Base-by-base conservation (phyloP, 2,797 vertebrate genomes). In the Intellagama lesueurii region DNA sequence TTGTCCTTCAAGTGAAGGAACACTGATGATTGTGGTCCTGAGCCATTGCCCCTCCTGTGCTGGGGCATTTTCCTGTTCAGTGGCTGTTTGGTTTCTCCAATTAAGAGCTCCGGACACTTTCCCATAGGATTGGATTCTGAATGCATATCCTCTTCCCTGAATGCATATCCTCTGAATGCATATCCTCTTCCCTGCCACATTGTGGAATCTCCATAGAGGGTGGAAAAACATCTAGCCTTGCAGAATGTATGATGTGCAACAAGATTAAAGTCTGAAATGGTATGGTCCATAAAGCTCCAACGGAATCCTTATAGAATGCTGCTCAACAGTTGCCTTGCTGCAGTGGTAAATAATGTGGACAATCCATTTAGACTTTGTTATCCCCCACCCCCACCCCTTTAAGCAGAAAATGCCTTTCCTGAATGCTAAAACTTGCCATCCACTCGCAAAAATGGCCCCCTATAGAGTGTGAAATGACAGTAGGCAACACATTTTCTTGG, bases 391-490 rank as follows among this genome's bases (percentile, higher is more conserved):
- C 9, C 52, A 56, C 52, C 5, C 60, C 89, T 92, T 95, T 92
- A 94, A 95, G 89, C 80, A 93, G 93, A 93, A 95, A 96, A 96
- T 94, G 90, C 88, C 56, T 94, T 96, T 92, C 90, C 88, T 85
- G 83, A 94, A 89, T 92, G 86, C 84, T 72, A 78, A 90, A 81
- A 87, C 90, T 94, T 95, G 87, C 91, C 84, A 90, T 91, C 91
- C 92, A 90, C 93, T 95, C 87, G 66, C 91, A 92, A 92, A 95
- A 94, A 95, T 35, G 92, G 90, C 94, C 92, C 94, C 95, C 95
- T 92, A 89, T 0, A 0, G 94, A 95, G 95, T 93, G 92, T 91
- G 91, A 96, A 96, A 96, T 96, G 90, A 95, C 93, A 90, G 90
- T 32, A 70, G 90, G 90, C 93, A 95, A 95, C 93, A 93, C 83